Base-by-base conservation (phyloP, 2,113 vertebrate genomes). In the Solea senegalensis region DNA sequence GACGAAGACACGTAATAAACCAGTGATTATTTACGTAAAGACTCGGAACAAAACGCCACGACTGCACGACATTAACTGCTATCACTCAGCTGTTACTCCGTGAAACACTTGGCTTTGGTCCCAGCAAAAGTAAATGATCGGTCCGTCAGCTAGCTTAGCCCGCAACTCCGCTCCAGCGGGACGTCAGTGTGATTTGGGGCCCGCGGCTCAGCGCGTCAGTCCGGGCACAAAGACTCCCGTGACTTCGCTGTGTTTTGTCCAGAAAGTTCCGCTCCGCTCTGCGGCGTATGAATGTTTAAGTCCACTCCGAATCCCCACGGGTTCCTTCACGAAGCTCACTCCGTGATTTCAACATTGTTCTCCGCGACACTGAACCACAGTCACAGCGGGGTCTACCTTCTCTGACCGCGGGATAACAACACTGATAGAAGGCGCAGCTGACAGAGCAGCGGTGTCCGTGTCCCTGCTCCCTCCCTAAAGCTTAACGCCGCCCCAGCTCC, bases 181-280 rank as follows among this genome's bases (percentile, higher is more conserved):
- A 50, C 59, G 80, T 80, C 76, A 21, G 67, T 53, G 65, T 61
- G 26, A 51, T 67, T 65, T 81, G 80, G 62, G 88, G 90, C 88
- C 90, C 75, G 58, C 74, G 76, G 34, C 46, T 84, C 73, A 74
- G 43, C 52, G 75, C 65, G 72, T 64, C 34, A 60, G 10, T 72
- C 78, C 57, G 63, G 65, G 56, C 11, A 81, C 82, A 81, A 84
- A 84, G 81, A 75, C 80, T 69, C 68, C 64, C 14, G 50, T 27
- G 82, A 85, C 81, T 76, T 82, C 76, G 12, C 54, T 9, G 57
- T 57, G 46, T 72, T 51, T 44, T 9, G 45, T 72, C 58, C 68
- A 21, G 9, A 74, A 59, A 57, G 66, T 12, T 7, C 13, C 26
- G 16, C 21, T 21, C 21, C 60, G 27, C 51, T 65, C n/a, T 7